Evolutionary conservation across 2,113 vertebrate genomes (phyloP).

Genomic region (Anolis carolinensis): DNA sequence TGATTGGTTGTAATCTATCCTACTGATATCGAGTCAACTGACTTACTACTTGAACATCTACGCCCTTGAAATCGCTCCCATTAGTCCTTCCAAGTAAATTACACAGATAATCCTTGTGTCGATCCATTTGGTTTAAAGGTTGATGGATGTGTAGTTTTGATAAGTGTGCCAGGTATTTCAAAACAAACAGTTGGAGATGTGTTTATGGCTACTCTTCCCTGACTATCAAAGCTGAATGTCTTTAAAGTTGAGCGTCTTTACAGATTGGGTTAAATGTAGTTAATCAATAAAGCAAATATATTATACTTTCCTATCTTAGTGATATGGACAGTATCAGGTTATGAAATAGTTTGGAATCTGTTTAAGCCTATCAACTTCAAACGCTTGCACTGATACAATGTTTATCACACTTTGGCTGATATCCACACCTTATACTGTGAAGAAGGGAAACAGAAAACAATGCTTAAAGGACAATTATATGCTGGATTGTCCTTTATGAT

Average conservation of each 20-base stretch:
- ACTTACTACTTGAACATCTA: background rate
- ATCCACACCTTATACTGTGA: background rate
- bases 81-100: constrained; percentile 68
- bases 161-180: constrained; percentile 53
- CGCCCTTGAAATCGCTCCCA: constrained; percentile 46
- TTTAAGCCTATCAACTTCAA: background rate
- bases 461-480: background rate
- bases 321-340: background rate
- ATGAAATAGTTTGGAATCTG: background rate
- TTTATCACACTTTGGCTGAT: background rate
- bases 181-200: constrained; percentile 49
- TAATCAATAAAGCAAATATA: background rate
- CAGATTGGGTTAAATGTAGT: background rate
- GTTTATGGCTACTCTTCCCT: constrained; percentile 22
- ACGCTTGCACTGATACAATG: background rate
- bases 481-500: background rate
- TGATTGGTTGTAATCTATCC: constrained; percentile 11
- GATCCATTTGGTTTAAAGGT: constrained; percentile 64
- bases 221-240: constrained; percentile 32
- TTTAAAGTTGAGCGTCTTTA: constrained; percentile 32
- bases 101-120: constrained; percentile 59
- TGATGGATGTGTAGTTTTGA: constrained; percentile 50
- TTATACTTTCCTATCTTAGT: background rate
- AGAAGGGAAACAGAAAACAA: background rate
- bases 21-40: constrained; percentile 29